Conservation (phyloP, 2,113 vertebrate species). For the Coturnix japonica region DNA sequence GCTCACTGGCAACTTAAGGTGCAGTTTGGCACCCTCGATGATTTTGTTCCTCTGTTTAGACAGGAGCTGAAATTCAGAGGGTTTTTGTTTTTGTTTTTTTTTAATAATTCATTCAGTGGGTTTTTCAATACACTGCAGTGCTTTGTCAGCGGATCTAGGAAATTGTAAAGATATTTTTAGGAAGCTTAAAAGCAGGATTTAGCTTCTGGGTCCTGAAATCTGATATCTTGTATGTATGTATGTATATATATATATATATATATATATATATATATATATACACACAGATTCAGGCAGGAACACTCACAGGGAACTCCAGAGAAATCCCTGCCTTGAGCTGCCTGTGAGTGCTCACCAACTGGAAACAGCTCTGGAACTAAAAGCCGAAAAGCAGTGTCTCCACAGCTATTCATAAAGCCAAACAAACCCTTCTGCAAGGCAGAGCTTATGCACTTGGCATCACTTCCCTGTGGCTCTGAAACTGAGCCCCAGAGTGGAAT, state of each 20-base stretch:
- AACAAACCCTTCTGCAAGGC: not conserved
- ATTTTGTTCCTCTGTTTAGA: not conserved
- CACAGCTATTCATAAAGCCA: not conserved
- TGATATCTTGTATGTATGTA: not conserved
- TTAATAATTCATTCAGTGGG: not conserved
- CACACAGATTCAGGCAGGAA: not conserved
- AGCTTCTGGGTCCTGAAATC: not conserved
- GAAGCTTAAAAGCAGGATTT: not conserved
- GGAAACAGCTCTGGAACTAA: not conserved
- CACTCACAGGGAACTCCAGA: not conserved
- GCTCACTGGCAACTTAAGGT: not conserved
- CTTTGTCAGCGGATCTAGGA: not conserved
- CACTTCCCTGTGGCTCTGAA: not conserved
- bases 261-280: too few species aligned
- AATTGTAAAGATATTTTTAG: slow-evolving; percentile 8
- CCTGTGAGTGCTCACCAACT: not conserved
- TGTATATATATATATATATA: too few species aligned
- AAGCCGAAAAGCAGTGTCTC: not conserved
- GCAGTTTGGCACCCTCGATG: not conserved
- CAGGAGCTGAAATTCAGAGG: not conserved
- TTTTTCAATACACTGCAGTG: not conserved
- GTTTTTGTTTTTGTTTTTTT: not conserved
- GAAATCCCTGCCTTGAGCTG: not conserved
- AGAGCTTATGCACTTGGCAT: accelerated
- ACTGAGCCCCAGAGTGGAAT: accelerated